Conservation (phyloP, 92 coral and sea anemone genomes). For the Zoanthus gigantus region DNA sequence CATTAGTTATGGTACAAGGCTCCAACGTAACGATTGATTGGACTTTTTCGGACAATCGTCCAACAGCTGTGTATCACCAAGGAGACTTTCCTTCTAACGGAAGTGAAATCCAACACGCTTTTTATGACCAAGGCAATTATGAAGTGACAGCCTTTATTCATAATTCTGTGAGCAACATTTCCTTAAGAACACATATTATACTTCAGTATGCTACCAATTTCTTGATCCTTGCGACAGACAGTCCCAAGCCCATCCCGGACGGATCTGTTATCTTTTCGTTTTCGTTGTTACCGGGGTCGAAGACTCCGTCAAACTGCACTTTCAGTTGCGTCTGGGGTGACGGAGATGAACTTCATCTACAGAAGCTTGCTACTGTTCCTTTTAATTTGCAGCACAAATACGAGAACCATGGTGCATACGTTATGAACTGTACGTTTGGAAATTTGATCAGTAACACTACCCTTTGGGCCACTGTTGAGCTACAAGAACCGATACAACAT, state of each 20-base stretch:
- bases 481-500: constrained; percentile 71
- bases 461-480: constrained; percentile 66
- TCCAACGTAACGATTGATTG: constrained; percentile 82
- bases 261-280: constrained; percentile 70
- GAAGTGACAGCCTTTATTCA: constrained; percentile 54
- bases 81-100: constrained; percentile 75
- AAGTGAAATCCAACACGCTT: constrained; percentile 55
- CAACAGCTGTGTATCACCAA: constrained; percentile 16
- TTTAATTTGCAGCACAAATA: constrained; percentile 59
- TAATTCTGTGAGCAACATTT: constrained; percentile 80
- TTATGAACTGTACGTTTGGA: constrained; percentile 61
- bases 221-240: constrained; percentile 62
- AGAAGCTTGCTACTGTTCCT: constrained; percentile 49
- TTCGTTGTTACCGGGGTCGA: constrained; percentile 50
- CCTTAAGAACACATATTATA: constrained; percentile 16
- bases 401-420: constrained; percentile 65
- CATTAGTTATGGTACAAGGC: constrained; percentile 66
- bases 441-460: constrained; percentile 64
- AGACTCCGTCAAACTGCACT: constrained; percentile 73
- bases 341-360: constrained; percentile 14
- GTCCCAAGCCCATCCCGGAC: constrained; percentile 84
- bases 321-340: constrained; percentile 79
- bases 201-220: constrained; percentile 73
- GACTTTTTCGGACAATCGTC: constrained; percentile 72
- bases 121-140: constrained; percentile 46